A percentile compares a stretch with the other conserved stretches of the same genome.
Evolutionary conservation across 2,113 vertebrate genomes (phyloP).

Genomic region (Pygoscelis adeliae): DNA sequence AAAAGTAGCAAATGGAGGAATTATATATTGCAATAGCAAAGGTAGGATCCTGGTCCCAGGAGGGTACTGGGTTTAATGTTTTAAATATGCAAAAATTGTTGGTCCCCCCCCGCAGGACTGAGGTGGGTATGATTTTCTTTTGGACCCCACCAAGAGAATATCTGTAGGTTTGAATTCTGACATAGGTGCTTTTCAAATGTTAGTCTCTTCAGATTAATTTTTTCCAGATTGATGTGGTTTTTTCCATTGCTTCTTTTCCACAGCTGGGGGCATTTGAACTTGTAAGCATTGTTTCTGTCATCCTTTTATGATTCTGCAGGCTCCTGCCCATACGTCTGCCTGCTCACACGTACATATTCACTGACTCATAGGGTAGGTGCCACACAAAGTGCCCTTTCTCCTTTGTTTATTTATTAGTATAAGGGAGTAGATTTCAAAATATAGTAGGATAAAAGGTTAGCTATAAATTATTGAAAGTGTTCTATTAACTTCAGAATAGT

Average conservation of each 20-base stretch:
- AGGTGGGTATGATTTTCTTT: neutral
- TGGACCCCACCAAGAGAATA: neutral
- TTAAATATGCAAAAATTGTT: neutral
- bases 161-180: neutral
- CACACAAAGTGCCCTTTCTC: constrained; percentile 7
- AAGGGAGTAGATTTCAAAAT: constrained; percentile 35
- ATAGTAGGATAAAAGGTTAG: constrained; percentile 9
- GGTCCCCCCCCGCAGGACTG: neutral
- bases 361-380: neutral
- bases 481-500: neutral
- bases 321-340: neutral
- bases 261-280: neutral
- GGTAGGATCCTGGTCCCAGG: neutral
- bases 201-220: neutral
- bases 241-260: neutral
- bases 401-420: constrained; percentile 30
- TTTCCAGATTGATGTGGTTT: neutral
- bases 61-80: neutral
- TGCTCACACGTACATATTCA: neutral
- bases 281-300: neutral
- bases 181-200: neutral
- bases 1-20: neutral
- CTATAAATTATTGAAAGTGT: constrained; percentile 34
- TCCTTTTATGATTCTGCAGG: neutral
- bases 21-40: neutral